Evolutionary conservation across 2,797 vertebrate species (phyloP), one percentile per base, ranked within the genome.

Genomic region (Darevskia mixta): DNA sequence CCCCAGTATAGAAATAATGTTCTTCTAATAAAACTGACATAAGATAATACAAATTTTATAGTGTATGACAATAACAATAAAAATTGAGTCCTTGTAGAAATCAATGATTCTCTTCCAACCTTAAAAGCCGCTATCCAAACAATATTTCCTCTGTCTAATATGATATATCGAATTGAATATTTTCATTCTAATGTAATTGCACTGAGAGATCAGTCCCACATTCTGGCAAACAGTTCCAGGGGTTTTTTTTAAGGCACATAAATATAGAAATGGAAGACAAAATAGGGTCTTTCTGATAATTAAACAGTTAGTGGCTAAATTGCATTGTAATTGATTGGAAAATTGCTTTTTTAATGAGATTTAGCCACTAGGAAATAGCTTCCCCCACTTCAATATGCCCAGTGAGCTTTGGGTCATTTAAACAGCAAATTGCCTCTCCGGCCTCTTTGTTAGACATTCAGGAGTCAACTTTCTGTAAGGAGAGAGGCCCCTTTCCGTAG

Each of bases 301-400:
- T 96, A 97, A 97, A 96, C 89, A 96, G 94, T 96, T 96, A 96
- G 95, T 94, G 93, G 89, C 91, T 96, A 96, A 97, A 97, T 95
- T 95, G 91, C 92, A 94, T 95, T 95, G 95, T 95, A 97, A 97
- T 96, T 97, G 96, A 97, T 97, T 94, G 90, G 95, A 93, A 97
- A 96, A 96, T 96, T 96, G 95, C 93, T 96, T 97, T 97, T 97
- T 96, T 92, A 97, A 97, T 97, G 96, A 97, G 95, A 96, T 96
- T 96, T 95, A 96, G 96, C 94, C 92, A 95, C 92, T 90, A 94
- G 94, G 94, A 96, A 96, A 96, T 95, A 89, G 88, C 79, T 93
- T 91, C 90, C 17, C 61, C 64, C 49, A 49, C 89, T 94, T 91
- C 95, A 92, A 87, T 95, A 89, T 79, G 73, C 91, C 91, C 93